Conservation (phyloP, 2,797 vertebrate genomes). For the Amazona ochrocephala region DNA sequence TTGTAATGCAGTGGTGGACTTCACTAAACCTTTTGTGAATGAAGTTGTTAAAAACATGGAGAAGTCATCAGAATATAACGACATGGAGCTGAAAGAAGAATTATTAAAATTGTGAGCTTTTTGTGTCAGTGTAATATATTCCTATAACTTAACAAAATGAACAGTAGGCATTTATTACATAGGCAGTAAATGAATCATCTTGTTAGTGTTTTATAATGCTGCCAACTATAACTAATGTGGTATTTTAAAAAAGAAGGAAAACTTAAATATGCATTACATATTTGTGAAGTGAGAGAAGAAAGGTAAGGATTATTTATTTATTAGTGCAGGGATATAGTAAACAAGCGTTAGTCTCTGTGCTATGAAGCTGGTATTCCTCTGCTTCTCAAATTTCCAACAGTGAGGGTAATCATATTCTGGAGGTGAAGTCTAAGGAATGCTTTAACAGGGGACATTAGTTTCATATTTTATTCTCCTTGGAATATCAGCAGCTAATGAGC, state of each 20-base stretch:
- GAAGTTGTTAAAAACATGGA: constrained; percentile 77
- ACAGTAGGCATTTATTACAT: background rate
- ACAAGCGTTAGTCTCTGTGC: background rate
- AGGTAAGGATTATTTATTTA: background rate
- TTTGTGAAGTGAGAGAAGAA: background rate
- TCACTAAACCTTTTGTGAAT: constrained; percentile 85
- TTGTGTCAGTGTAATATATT: background rate
- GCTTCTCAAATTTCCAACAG: background rate
- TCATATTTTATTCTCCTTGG: background rate
- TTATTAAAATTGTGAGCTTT: constrained; percentile 90
- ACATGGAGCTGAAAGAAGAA: constrained; percentile 83
- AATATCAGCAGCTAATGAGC: background rate
- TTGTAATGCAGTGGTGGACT: constrained; percentile 82
- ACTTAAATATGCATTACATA: background rate
- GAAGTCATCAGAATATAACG: constrained; percentile 47
- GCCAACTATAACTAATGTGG: background rate
- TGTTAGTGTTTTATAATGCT: background rate
- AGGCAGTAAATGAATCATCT: background rate
- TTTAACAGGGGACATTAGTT: background rate
- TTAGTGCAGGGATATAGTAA: background rate
- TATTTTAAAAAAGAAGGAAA: background rate
- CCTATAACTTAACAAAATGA: background rate
- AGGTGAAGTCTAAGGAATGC: background rate
- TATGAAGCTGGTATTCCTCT: background rate
- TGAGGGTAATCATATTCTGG: background rate